phyloP scores from a whole-genome alignment of 2,113 vertebrate genomes.

The Suncus etruscus region DNA sequence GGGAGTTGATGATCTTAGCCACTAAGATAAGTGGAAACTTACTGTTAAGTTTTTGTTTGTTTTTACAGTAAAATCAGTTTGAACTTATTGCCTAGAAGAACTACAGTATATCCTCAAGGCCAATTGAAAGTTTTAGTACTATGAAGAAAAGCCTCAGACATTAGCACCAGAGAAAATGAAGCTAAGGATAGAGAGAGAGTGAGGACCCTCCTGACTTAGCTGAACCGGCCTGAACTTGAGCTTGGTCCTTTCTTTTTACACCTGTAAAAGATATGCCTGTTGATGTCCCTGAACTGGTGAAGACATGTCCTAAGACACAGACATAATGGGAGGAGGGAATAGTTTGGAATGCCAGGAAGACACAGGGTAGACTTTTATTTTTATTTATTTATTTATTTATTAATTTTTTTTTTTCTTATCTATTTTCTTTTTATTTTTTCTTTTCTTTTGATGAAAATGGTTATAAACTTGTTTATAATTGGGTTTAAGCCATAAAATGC shows the following conservation, averaged over 20 bases:
- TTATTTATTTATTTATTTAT: too few species aligned
- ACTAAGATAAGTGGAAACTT: not conserved
- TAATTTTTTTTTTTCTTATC: too few species aligned
- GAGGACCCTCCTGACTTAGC: not conserved
- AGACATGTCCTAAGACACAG: not conserved
- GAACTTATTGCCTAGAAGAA: slow-evolving; percentile 1
- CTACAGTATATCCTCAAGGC: not conserved
- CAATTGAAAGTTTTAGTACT: not conserved
- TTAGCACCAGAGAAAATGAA: not conserved
- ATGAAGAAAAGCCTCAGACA: slow-evolving; percentile 11
- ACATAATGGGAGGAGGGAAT: not conserved
- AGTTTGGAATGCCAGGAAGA: not conserved
- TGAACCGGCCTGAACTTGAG: too few species aligned
- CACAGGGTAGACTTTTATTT: not conserved
- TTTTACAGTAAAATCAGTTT: slow-evolving; percentile 45
- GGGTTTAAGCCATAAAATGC: too few species aligned
- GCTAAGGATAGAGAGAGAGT: not conserved
- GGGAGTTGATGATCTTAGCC: not conserved
- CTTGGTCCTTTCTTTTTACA: not conserved
- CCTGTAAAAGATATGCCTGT: not conserved
- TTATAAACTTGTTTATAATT: too few species aligned
- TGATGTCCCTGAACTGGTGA: not conserved
- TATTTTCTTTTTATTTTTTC: too few species aligned
- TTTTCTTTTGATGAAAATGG: too few species aligned
- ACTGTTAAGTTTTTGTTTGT: not conserved